Evolutionary conservation across 2,797 vertebrate species (phyloP).

Genomic region (Agapornis canus): DNA sequence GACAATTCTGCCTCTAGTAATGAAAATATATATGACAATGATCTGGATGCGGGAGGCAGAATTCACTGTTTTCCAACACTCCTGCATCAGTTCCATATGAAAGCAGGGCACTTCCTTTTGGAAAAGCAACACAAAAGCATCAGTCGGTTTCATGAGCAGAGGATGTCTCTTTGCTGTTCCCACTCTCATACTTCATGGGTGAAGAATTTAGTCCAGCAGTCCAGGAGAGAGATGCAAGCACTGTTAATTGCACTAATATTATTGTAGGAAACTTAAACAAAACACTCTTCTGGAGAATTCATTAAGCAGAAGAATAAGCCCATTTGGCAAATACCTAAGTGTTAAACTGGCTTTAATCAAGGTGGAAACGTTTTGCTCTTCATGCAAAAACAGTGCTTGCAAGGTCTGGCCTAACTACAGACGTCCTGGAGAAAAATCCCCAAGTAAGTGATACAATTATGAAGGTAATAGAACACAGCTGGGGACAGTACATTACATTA

Average conservation of each 20-base stretch:
- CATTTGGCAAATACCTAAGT: background rate
- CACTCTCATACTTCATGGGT: background rate
- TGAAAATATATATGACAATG: background rate
- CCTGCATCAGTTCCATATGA: background rate
- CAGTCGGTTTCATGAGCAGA: background rate
- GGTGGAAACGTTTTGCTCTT: slow-evolving; percentile 8
- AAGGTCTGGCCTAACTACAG: background rate
- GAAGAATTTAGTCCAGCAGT: background rate
- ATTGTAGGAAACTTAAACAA: slow-evolving; percentile 29
- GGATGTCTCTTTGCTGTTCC: background rate
- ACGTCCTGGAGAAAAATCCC: background rate
- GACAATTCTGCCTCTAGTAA: background rate
- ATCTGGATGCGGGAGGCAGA: background rate
- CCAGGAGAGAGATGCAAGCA: background rate
- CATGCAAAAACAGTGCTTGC: background rate
- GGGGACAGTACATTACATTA: background rate
- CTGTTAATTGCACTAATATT: slow-evolving; percentile 36
- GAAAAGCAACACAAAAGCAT: background rate
- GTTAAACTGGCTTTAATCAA: background rate
- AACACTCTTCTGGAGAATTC: background rate
- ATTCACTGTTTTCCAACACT: background rate
- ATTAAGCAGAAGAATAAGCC: slow-evolving; percentile 1
- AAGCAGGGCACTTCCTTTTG: background rate
- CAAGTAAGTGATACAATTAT: background rate
- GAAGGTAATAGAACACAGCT: background rate